Conservation (phyloP, 2,797 vertebrate species). For the Sternotherus odoratus region DNA sequence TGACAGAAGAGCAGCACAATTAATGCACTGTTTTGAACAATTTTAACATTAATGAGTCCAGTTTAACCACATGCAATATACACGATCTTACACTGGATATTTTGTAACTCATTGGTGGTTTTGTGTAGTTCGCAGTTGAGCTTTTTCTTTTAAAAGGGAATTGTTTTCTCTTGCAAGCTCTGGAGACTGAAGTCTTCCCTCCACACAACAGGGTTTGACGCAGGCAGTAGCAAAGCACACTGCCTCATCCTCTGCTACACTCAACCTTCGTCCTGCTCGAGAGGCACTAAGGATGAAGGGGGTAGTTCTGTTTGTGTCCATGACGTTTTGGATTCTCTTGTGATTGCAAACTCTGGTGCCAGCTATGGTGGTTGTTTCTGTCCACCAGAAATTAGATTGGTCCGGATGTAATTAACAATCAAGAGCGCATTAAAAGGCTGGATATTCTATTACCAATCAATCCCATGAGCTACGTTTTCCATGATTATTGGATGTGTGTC, state of each 20-base stretch:
- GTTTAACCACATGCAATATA: conserved; percentile 51
- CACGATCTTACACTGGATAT: conserved; percentile 58
- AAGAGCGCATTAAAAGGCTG: background rate
- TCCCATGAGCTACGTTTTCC: background rate
- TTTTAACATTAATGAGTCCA: conserved; percentile 39
- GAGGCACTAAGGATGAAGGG: background rate
- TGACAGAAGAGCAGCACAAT: conserved; percentile 47
- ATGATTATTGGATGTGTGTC: background rate
- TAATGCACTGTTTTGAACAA: conserved; percentile 51
- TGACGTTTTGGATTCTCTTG: background rate
- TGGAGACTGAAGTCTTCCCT: background rate
- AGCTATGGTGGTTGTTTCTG: background rate
- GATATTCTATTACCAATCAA: background rate
- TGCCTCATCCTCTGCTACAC: fast-evolving
- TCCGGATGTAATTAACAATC: background rate
- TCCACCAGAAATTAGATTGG: background rate
- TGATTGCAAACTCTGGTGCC: background rate
- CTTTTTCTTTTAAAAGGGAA: conserved; percentile 22
- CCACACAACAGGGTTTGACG: background rate
- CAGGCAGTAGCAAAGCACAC: background rate
- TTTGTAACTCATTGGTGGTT: conserved; percentile 43
- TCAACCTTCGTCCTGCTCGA: fast-evolving
- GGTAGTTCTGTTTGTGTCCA: background rate
- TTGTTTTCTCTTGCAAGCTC: conserved; percentile 16
- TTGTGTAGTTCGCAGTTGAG: conserved; percentile 42